A percentile compares a stretch with the other conserved stretches of the same genome.
Conservation (phyloP, 92 coral and sea anemone genomes). For the Zoanthus solanderi region DNA sequence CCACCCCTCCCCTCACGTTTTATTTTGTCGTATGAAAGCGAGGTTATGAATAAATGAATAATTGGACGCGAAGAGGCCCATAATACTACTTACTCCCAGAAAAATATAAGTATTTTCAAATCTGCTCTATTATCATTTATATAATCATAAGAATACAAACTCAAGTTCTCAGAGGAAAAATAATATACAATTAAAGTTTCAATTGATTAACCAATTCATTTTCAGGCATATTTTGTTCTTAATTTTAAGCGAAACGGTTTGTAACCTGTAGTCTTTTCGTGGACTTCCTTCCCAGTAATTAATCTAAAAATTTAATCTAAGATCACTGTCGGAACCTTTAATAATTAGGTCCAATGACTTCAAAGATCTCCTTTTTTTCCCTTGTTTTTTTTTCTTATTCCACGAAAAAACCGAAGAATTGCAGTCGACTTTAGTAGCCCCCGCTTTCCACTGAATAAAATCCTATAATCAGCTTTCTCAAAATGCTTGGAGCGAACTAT, state of each 20-base stretch:
- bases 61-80: too few relatives aligned
- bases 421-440: neutral
- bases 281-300: neutral
- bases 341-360: neutral
- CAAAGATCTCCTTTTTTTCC: neutral
- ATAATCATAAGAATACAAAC: too few relatives aligned
- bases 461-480: neutral
- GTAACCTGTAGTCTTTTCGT: neutral
- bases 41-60: too few relatives aligned
- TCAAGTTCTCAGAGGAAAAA: neutral
- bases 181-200: neutral
- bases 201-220: too few relatives aligned
- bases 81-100: too few relatives aligned
- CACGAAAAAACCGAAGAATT: neutral
- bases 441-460: neutral
- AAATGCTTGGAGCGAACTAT: neutral
- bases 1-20: too few relatives aligned
- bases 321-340: neutral
- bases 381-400: neutral
- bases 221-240: neutral
- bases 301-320: neutral
- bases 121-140: neutral
- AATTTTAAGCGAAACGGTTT: neutral
- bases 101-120: too few relatives aligned
- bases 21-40: too few relatives aligned